Evolutionary conservation across 2,113 vertebrate species (phyloP).

Genomic region (Dunckerocampus dactyliophorus): DNA sequence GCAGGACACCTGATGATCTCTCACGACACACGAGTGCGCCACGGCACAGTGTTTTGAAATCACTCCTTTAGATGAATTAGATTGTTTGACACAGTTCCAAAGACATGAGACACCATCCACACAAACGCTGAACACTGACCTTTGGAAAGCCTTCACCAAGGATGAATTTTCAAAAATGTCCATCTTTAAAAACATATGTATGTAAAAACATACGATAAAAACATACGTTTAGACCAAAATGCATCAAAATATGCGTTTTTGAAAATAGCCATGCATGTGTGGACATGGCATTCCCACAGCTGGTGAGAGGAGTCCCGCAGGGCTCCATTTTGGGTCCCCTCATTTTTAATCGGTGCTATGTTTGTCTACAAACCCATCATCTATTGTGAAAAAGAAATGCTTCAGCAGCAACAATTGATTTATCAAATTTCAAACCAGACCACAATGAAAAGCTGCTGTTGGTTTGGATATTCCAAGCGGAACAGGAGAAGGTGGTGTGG

Average conservation of each 20-base stretch:
- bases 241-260: background rate
- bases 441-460: slow-evolving; percentile 3
- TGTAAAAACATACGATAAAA: no score
- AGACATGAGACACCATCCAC: no score
- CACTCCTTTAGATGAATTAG: no score
- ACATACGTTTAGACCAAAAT: no score
- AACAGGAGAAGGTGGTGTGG: background rate
- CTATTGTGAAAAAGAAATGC: background rate
- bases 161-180: no score
- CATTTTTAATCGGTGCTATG: background rate
- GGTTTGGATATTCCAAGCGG: background rate
- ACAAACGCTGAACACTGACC: no score
- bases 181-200: no score
- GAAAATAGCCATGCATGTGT: background rate
- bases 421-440: background rate
- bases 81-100: no score
- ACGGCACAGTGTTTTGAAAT: no score
- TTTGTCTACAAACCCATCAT: background rate
- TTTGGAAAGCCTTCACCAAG: no score
- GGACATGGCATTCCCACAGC: background rate
- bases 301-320: background rate
- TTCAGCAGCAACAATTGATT: background rate
- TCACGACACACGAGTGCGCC: no score
- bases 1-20: no score
- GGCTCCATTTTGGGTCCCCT: background rate